Base-by-base conservation (phyloP, 1,140 invertebrate genomes). In the Tribolium castaneum region DNA sequence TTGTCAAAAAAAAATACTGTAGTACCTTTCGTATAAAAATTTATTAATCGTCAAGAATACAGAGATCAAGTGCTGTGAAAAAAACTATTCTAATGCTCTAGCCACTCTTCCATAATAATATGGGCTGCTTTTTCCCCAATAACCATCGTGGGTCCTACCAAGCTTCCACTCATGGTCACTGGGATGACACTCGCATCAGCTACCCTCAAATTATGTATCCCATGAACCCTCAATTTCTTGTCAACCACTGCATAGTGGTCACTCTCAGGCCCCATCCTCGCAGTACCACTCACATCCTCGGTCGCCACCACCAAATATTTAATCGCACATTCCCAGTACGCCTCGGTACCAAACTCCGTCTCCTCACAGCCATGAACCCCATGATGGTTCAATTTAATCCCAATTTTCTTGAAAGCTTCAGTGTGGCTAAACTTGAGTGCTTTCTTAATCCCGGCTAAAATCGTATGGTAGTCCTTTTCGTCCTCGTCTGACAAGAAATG, bases 81-180 rank as follows among this genome's bases (percentile, higher is more conserved):
- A 2, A 30, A 59, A 12, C 4, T 59, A 19, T 5, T 12, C 25
- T 59, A 25, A 59, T 59, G 16, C 54, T 19, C 22, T 39, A n/a
- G 78, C 91, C 91, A 92, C 51, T 88, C 86, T 73, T 88, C 86
- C 80, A 92, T 93, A 22, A 97, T 94, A 83, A 97, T 88, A 85
- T 96, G 93, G 0, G 95, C 92, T 0, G 90, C 94, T 84, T 95
- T 95, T 86, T 98, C 96, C 0, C 91, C 96, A 73, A 98, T 94
- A 95, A 98, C 96, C 56, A 91, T 90, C 2, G 92, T 91, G 0
- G 91, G 90, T 0, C 92, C 93, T 73, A 93, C 93, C 0, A 93
- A 90, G 82, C 96, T 94, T 0, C 91, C 94, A 2, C 89, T 90
- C 6, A 93, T 89, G 12, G 94, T 89, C 1, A 87, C 87, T 0